A percentile compares a stretch with the other conserved stretches of the same genome.
Conservation (phyloP, 2,888 invertebrate species). For the Salpingus planirostris region DNA sequence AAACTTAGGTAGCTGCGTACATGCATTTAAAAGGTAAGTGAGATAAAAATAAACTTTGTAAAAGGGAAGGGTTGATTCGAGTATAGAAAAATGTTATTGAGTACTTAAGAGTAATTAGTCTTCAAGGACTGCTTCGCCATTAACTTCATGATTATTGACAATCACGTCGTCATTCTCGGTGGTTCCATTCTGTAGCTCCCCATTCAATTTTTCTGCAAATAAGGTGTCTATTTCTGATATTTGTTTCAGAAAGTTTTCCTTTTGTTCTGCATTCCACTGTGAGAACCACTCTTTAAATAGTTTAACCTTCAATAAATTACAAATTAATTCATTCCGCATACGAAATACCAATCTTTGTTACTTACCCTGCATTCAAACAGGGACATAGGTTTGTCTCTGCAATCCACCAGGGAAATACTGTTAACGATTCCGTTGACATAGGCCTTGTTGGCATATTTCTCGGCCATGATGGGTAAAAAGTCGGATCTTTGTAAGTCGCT, state of each 20-base stretch:
- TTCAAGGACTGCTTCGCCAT: conserved; percentile 26
- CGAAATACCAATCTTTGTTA: background rate
- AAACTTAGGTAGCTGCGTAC: no score
- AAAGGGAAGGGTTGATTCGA: no score
- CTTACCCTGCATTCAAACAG: conserved; percentile 74
- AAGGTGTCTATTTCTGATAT: conserved; percentile 63
- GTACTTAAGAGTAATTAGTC: conserved; percentile 17
- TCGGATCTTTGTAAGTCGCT: conserved; percentile 81
- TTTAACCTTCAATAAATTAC: conserved; percentile 50
- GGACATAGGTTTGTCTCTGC: conserved; percentile 69
- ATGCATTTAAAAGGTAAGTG: no score
- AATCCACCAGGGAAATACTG: conserved; percentile 55
- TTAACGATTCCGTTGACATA: conserved; percentile 67
- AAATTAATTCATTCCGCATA: conserved; percentile 2
- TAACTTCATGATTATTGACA: conserved; percentile 17
- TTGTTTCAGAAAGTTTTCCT: conserved; percentile 58
- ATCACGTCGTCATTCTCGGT: no score
- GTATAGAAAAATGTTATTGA: no score
- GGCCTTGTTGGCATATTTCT: conserved; percentile 51
- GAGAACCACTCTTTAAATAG: conserved; percentile 77
- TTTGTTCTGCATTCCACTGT: conserved; percentile 67
- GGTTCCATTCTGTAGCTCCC: conserved; percentile 43
- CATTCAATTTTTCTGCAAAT: conserved; percentile 62
- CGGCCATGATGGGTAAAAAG: conserved; percentile 67
- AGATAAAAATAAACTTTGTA: no score